Evolutionary conservation across 2,888 invertebrate species (phyloP).

Genomic region (Athalia rosae): DNA sequence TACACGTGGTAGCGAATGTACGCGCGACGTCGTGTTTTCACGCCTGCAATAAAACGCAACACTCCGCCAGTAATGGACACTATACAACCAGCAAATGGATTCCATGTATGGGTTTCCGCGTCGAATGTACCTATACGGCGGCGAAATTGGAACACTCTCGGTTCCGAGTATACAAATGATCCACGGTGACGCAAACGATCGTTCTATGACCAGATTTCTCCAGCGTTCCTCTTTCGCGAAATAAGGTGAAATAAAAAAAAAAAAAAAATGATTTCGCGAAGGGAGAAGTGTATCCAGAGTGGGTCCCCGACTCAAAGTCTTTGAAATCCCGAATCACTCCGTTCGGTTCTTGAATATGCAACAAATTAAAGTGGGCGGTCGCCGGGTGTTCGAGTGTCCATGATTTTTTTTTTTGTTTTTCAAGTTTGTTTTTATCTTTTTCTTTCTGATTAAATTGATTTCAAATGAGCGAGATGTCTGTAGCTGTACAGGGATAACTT

Average conservation of each 20-base stretch:
- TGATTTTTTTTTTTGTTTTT: background rate
- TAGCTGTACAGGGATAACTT: background rate
- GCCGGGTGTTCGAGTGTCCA: conserved; percentile 20
- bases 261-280: background rate
- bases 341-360: conserved; percentile 35
- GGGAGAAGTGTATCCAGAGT: background rate
- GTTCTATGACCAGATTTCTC: too few species aligned
- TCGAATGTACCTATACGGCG: too few species aligned
- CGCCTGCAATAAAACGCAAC: too few species aligned
- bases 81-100: too few species aligned
- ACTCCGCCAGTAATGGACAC: too few species aligned
- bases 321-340: conserved; percentile 27
- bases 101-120: too few species aligned
- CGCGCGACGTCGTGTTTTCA: too few species aligned
- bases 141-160: too few species aligned
- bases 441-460: conserved; percentile 9
- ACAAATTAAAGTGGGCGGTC: conserved; percentile 16
- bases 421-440: background rate
- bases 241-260: background rate
- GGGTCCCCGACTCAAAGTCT: conserved; percentile 21
- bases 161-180: too few species aligned
- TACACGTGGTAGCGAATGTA: too few species aligned
- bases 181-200: too few species aligned
- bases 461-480: background rate
- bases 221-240: too few species aligned